Conservation (phyloP, 2,888 invertebrate species). For the Holacanthella duospinosa region DNA sequence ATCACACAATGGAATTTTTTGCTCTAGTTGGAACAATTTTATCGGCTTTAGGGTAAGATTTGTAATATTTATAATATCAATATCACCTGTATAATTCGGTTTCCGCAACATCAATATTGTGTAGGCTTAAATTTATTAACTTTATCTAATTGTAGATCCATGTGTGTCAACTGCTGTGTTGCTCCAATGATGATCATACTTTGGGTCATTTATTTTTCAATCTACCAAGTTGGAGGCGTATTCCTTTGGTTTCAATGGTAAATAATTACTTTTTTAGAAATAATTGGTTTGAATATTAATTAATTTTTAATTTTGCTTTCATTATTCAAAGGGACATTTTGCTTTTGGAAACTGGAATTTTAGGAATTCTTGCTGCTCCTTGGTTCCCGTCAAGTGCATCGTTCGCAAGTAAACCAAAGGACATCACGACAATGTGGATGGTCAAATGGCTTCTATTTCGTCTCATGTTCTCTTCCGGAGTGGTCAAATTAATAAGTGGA, state of each 20-base stretch:
- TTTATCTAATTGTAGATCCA: too few species aligned
- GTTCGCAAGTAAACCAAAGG: slow-evolving; percentile 40
- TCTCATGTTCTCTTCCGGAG: slow-evolving; percentile 59
- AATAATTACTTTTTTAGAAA: slow-evolving; percentile 32
- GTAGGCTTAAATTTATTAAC: too few species aligned
- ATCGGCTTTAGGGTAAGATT: slow-evolving; percentile 54
- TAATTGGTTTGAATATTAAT: neutral
- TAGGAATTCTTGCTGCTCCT: slow-evolving; percentile 51
- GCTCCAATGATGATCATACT: slow-evolving; percentile 53
- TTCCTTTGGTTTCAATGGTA: slow-evolving; percentile 66
- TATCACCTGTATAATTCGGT: neutral
- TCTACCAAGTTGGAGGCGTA: slow-evolving; percentile 64
- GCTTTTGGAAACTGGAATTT: slow-evolving; percentile 60
- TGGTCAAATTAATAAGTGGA: slow-evolving; percentile 58
- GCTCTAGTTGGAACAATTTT: slow-evolving; percentile 53
- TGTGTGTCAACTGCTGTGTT: slow-evolving; percentile 43
- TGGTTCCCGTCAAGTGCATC: slow-evolving; percentile 44
- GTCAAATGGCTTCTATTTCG: slow-evolving; percentile 63
- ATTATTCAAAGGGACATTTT: slow-evolving; percentile 55
- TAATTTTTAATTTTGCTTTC: neutral
- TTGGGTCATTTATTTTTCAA: slow-evolving; percentile 60
- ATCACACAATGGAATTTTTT: slow-evolving; percentile 57
- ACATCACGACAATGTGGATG: slow-evolving; percentile 54
- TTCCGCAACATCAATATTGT: too few species aligned
- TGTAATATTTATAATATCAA: neutral